These are phyloP conservation scores for Pocillopora verrucosa DNA, from an alignment of 64 coral and sea anemone genomes.

Conservation along the genomic window DNA sequence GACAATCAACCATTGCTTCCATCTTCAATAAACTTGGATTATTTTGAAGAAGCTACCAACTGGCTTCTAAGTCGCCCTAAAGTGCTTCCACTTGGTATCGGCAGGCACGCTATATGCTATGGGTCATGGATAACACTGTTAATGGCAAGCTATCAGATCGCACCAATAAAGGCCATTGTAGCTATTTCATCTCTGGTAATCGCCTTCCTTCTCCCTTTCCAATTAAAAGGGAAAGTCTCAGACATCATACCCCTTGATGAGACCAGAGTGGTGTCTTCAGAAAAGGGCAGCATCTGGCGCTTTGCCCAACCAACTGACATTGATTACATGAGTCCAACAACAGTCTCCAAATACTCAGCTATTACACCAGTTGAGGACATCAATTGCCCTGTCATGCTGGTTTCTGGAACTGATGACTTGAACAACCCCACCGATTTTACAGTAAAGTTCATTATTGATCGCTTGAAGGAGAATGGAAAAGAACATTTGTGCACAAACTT, in stretches of 20 bases:
- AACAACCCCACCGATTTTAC: conserved; percentile 17
- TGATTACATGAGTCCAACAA: no score
- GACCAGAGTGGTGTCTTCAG: no score
- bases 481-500: conserved; percentile 40
- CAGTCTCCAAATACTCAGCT: neutral
- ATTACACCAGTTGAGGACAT: conserved; percentile 63
- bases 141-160: no score
- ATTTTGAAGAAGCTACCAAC: conserved; percentile 45
- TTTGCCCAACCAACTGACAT: no score
- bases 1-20: no score
- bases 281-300: no score
- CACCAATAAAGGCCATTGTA: no score
- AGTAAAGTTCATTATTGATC: conserved; percentile 26
- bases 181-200: neutral
- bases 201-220: no score
- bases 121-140: no score
- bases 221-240: no score
- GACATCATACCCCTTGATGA: no score
- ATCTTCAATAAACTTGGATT: neutral
- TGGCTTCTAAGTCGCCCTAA: conserved; percentile 38
- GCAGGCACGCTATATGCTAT: no score
- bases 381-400: conserved; percentile 37
- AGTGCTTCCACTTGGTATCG: conserved; percentile 15
- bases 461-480: conserved; percentile 47
- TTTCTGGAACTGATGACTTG: conserved; percentile 56